Base-by-base conservation (phyloP, 1,140 invertebrate genomes). In the Apis laboriosa region DNA sequence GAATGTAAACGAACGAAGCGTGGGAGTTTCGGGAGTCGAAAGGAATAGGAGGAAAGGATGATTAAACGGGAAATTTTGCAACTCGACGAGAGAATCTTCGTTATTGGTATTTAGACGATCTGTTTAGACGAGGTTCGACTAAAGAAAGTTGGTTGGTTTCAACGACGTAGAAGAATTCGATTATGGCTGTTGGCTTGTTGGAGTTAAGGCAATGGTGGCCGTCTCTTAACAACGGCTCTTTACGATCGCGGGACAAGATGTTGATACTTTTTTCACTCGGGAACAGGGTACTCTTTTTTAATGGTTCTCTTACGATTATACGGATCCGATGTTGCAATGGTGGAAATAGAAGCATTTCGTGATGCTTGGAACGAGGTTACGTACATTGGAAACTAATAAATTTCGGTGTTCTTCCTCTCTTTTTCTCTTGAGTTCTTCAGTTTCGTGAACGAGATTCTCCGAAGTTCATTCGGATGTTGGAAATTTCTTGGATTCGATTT, bases 281-380 rank as follows among this genome's bases (percentile, higher is more conserved):
- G 51, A 74, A 74, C 71, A 66, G 53, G 61, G 24, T 86, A 81
- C 78, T 53, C 49, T 63, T 72, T 43, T 66, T 75, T 77, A 85
- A 85, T 66, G 67, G 74, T 64, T 77, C 24, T 66, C 76, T 34
- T 60, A 12, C 78, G 72, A 85, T 86, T 86, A 85, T 72, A 34
- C 77, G n/a, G 51, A 19, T 24, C 56, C 58, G 72, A 81, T 61
- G 28, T 17, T 63, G 70, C 49, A 76, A 60, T 71, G 34, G 24
- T 61, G 28, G 21, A 34, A 80, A 60, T 72, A 76, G 66, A 58
- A 72, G 68, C 24, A 24, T 24, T 73, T 84, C n/a, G 60, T 17
- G 43, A 17, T 43, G 55, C 12, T 19, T 28, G 12, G 28, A 58
- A 60, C 58, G n/a, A 53, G 19, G 9, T 15, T 53, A 24, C 34